Evolutionary conservation across 2,113 vertebrate species (phyloP).

Genomic region (Microtus oregoni): DNA sequence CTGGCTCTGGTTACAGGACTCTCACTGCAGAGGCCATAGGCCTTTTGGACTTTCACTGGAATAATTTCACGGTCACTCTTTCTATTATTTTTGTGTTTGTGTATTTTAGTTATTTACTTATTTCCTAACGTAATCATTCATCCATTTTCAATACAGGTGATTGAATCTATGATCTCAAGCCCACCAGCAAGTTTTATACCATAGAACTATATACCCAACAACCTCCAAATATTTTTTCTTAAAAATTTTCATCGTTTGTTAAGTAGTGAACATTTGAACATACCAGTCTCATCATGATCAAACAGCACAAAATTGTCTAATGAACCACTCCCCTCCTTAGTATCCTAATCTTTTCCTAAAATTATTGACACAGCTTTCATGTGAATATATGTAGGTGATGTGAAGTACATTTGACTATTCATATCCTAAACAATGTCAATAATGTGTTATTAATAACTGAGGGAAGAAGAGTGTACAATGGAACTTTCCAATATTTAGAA

Average conservation of each 20-base stretch:
- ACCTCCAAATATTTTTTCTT: not conserved
- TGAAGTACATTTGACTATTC: not conserved
- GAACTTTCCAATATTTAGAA: not conserved
- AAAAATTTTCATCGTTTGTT: not conserved
- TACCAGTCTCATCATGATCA: not conserved
- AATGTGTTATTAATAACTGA: not conserved
- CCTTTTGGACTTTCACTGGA: not conserved
- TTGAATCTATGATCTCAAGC: not conserved
- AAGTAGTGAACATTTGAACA: not conserved
- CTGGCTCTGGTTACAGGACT: not conserved
- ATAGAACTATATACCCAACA: not conserved
- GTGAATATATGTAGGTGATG: not conserved
- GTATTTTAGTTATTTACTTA: not conserved
- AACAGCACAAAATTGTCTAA: not conserved
- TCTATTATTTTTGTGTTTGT: not conserved
- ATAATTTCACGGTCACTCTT: not conserved
- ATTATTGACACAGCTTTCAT: not conserved
- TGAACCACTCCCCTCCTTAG: not conserved
- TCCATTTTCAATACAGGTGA: not conserved
- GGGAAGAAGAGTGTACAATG: no score
- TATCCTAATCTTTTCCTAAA: not conserved
- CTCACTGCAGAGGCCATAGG: not conserved
- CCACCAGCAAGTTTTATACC: not conserved
- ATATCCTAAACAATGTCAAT: not conserved
- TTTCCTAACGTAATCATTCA: not conserved